A percentile compares a stretch with the other conserved stretches of the same genome.
Conservation (phyloP, 2,888 invertebrate genomes). For the Rapana venosa region DNA sequence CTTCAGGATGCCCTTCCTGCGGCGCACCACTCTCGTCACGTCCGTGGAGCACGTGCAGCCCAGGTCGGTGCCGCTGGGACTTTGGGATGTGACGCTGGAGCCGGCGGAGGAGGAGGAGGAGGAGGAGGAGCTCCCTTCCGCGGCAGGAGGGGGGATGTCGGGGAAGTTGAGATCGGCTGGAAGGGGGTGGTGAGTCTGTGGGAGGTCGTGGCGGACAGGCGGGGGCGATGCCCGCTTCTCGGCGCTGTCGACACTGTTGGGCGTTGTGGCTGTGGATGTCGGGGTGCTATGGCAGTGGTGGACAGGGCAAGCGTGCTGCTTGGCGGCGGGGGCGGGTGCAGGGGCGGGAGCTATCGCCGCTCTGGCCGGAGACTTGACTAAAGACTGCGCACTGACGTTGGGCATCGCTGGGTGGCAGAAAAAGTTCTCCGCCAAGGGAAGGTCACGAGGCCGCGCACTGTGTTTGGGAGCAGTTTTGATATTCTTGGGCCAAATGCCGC, state of each 20-base stretch:
- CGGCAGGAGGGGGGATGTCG: not conserved
- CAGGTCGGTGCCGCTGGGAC: not conserved
- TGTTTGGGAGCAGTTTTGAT: not conserved
- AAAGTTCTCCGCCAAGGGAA: not conserved
- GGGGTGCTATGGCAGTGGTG: conserved; percentile 39
- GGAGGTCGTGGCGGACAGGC: not conserved
- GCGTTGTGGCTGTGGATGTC: conserved; percentile 10
- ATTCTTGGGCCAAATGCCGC: conserved; percentile 38
- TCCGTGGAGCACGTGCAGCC: conserved; percentile 29
- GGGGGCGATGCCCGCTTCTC: not conserved
- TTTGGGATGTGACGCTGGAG: not conserved
- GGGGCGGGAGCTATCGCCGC: not conserved
- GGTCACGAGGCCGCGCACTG: not conserved
- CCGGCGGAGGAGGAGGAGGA: not conserved
- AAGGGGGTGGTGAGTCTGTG: not conserved
- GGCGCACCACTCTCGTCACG: conserved; percentile 55
- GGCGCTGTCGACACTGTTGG: not conserved
- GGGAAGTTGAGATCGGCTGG: not conserved
- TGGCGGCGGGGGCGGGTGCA: not conserved
- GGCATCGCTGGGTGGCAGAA: not conserved
- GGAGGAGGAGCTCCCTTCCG: not conserved
- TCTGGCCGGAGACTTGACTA: not conserved
- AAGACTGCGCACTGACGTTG: not conserved
- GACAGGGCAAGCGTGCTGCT: not conserved
- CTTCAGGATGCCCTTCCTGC: conserved; percentile 70